Evolutionary conservation across 2,113 vertebrate genomes (phyloP), one percentile per base, ranked within the genome.

Genomic region (Sylvia atricapilla): DNA sequence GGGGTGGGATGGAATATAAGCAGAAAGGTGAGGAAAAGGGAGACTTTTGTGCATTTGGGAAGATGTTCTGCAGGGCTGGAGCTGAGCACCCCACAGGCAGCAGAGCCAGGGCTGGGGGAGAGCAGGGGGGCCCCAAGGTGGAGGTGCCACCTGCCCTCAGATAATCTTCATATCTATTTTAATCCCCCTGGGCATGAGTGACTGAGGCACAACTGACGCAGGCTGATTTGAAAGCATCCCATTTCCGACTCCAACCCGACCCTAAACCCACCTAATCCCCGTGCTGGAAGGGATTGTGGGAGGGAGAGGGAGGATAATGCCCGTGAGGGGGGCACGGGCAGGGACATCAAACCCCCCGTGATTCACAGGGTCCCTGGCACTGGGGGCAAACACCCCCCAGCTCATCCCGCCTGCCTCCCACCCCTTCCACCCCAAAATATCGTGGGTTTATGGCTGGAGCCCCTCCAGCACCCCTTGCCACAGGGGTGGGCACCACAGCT

Each of bases 181-280:
- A 97, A 97, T 97, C 96, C 94, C 75, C 19, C 50, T 1, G 58
- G 24, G 50, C 90, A 63, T 1, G 96, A 95, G 82, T 46, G 95
- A 9, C 86, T 85, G 93, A 74, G 94, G 63, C 89, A 64, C 67
- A 5, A 56, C 9, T 96, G 95, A 95, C 70, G 93, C 92, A 97
- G 95, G 95, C 60, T 91, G 84, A 94, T 97, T 86, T 96, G 94
- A 96, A 97, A 96, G 74, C 95, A 91, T 96, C 95, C 95, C 95
- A 84, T 94, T 97, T 94, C 90, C 23, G 72, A 94, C 88, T 94
- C 56, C 50, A 88, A 22, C 95, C 84, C 39, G 11, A 93, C 96
- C 95, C 96, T 92, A 97, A 97, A 97, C 91, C 97, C 77, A 43
- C 84, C 93, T 97, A 97, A 97, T 97, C 97, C 90, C 52, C 2